Evolutionary conservation across 2,113 vertebrate species (phyloP), one percentile per base, ranked within the genome.

Genomic region (Prochilodus magdalenae): DNA sequence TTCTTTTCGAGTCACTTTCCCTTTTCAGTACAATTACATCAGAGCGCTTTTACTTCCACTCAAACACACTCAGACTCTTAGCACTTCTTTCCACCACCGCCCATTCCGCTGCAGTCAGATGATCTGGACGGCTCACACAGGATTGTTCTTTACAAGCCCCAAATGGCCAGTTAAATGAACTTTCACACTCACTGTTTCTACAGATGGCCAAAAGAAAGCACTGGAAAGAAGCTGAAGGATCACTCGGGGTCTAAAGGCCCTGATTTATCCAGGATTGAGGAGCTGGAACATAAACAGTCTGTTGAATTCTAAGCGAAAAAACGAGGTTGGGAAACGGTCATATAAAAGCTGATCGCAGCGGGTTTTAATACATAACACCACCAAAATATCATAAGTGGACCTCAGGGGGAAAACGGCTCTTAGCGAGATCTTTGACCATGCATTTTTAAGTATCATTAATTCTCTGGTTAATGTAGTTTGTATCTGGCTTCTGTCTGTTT

Each of bases 151-250:
- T 27, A 12, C 59, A 74, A 66, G 49, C 29, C 72, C 40, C 51
- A 75, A 12, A 66, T 67, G 62, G n/a, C 14, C 24, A 67, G n/a
- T 67, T 22, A 24, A 24, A 7, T 20, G 29, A 69, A 76, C 14
- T 6, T 49, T 49, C 27, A 18, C 36, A 14, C 26, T 26, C 63
- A 57, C 49, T 24, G 40, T 75, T 57, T 75, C 73, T 76, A 30
- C 73, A 47, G 26, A 49, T 70, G 63, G 49, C 40, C 24, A 10
- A 67, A 22, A 74, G 53, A 67, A 40, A 74, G 44, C 22, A 22
- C n/a, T 49, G 63, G 36, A 55, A 60, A 65, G 44, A 65, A 26
- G 15, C 70, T 73, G 24, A 30, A 79, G 70, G 57, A 65, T 40
- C 66, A 12, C 0, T 81, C 36, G n/a, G 69, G 62, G 55, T 29